phyloP scores from a whole-genome alignment of 2,888 invertebrate species.

The Belgica antarctica region DNA sequence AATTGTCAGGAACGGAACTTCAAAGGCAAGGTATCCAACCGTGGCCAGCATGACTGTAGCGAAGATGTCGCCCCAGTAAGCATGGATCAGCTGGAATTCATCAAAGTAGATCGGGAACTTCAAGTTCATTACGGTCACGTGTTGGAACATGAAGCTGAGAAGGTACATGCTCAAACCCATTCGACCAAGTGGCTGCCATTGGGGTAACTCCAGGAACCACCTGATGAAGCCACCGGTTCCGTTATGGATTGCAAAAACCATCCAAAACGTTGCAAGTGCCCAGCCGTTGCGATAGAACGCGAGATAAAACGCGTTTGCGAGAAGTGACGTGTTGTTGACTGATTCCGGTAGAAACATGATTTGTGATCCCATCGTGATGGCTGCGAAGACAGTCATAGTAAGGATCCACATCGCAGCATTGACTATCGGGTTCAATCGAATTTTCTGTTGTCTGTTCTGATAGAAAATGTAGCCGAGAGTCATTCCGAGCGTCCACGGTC shows the following conservation, averaged over 20 bases:
- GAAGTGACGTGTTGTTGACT: background rate
- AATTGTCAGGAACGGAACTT: conserved; percentile 7
- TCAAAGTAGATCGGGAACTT: background rate
- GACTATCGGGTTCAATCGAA: conserved; percentile 47
- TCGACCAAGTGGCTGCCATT: conserved; percentile 34
- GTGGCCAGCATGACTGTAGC: background rate
- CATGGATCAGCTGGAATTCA: background rate
- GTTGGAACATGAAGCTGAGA: conserved; percentile 49
- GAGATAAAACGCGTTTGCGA: background rate
- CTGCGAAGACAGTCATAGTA: background rate
- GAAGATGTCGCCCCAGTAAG: conserved; percentile 25
- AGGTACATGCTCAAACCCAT: conserved; percentile 48
- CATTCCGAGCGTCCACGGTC: conserved; percentile 54
- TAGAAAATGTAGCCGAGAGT: conserved; percentile 53
- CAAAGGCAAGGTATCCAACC: conserved; percentile 22
- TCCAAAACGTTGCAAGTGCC: background rate
- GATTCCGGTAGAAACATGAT: background rate
- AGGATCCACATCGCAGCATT: background rate
- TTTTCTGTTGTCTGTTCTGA: conserved; percentile 50
- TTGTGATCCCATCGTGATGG: background rate
- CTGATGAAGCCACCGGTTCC: conserved; percentile 19
- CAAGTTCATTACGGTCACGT: background rate
- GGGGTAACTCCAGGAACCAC: conserved; percentile 12
- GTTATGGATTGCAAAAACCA: conserved; percentile 21
- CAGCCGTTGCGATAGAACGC: background rate